Evolutionary conservation across 2,888 invertebrate species (phyloP), one percentile per base, ranked within the genome.

Genomic region (Dugesia japonica): DNA sequence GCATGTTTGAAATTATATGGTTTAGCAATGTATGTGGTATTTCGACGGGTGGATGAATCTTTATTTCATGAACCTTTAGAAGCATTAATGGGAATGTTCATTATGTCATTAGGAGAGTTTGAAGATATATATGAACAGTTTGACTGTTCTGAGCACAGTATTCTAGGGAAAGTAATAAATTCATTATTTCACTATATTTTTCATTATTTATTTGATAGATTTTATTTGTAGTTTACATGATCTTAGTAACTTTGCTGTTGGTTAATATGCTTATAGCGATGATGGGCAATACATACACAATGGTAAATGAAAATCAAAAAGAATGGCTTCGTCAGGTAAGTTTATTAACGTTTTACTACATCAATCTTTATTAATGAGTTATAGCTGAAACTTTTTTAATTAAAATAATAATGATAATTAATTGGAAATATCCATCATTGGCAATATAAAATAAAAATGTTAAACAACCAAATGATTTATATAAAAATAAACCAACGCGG

Each of bases 221-320:
- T 23, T 87, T 95, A 17, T 97, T 97, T 86, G 90, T 95, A n/a
- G 87, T 94, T 38, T 98, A 93, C 86, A 97, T 97, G 93, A 91
- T 91, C 77, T 91, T 95, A 83, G 97, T 95, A 26, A 92, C 93
- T 0, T 90, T 97, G 78, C 86, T 97, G 33, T 87, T 97, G 77
- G 92, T 97, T 74, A 97, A 97, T 87, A 93, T 97, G 92, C 87
- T 97, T 85, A 97, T 97, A 82, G 95, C 95, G 79, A 97, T 97
- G 95, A 97, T 97, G 97, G 97, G 95, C 0, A 95, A 95, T 85
- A 97, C 97, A 0, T 98, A 97, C 84, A 93, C 94, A 84, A 92
- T 94, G 86, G 94, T 97, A 33, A 82, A 81, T 0, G 93, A 94
- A 85, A 94, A 94, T 0, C 88, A 92, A 80, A 95, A 95, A 84